These are phyloP conservation scores for Phyto melanocephala DNA, from an alignment of 2,888 invertebrate genomes.

Conservation along the genomic window DNA sequence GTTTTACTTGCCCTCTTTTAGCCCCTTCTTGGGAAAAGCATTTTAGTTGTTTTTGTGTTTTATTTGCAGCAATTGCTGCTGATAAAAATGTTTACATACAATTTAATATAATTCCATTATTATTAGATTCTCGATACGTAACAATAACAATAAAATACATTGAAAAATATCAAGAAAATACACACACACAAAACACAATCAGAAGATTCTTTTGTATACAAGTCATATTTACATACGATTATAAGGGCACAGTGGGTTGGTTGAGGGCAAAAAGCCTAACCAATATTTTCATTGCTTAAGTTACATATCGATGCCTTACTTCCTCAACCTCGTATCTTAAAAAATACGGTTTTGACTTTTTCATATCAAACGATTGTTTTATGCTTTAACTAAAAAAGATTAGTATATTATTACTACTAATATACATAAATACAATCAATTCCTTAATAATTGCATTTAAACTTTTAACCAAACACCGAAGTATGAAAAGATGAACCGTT, in stretches of 20 bases:
- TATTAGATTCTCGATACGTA: conserved; percentile 24
- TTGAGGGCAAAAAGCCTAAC: neutral
- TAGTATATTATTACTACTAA: no score
- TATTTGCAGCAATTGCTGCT: conserved; percentile 31
- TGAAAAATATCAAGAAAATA: neutral
- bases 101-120: conserved; percentile 30
- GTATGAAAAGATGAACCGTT: no score
- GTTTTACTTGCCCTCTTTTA: no score
- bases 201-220: conserved; percentile 20
- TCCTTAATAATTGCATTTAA: no score
- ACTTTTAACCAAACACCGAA: no score
- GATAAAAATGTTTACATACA: conserved; percentile 59
- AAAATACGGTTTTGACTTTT: no score
- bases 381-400: no score
- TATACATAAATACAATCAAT: no score
- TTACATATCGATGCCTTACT: no score
- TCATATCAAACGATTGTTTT: no score
- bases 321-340: no score
- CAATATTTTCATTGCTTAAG: no score
- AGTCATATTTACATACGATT: conserved; percentile 21
- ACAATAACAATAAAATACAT: neutral
- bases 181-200: conserved; percentile 14
- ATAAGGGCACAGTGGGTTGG: neutral
- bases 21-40: neutral
- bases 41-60: neutral